phyloP scores from a whole-genome alignment of 2,113 vertebrate species.

The Irena cyanogastra region DNA sequence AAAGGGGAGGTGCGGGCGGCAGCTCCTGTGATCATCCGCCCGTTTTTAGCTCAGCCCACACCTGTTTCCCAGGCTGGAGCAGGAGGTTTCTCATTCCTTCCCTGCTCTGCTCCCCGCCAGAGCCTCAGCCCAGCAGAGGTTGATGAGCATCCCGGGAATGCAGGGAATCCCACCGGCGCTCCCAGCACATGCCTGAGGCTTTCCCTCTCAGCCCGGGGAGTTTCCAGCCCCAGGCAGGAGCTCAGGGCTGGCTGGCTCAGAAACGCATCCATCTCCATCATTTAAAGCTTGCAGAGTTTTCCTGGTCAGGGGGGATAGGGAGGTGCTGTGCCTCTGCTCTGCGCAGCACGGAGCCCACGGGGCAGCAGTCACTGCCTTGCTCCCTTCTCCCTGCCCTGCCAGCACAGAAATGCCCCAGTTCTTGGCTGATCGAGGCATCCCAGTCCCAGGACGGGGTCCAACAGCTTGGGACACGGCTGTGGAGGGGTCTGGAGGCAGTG shows the following conservation, averaged over 20 bases:
- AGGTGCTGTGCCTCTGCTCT: background rate
- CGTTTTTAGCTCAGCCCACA: background rate
- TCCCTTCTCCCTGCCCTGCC: background rate
- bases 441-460: background rate
- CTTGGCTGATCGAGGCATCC: background rate
- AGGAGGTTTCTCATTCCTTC: constrained; percentile 28
- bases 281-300: background rate
- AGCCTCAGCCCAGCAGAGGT: background rate
- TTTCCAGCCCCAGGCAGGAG: background rate
- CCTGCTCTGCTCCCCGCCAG: background rate
- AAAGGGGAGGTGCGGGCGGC: background rate
- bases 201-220: background rate
- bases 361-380: background rate
- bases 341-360: background rate
- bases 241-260: background rate
- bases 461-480: background rate
- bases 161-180: background rate
- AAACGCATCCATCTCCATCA: background rate
- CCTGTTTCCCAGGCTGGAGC: background rate
- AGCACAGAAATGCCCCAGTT: background rate
- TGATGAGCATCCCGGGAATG: background rate
- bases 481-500: background rate
- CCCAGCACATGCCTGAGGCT: background rate
- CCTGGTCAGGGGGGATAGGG: background rate
- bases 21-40: background rate